A percentile compares a stretch with the other conserved stretches of the same genome.
These are phyloP conservation scores for Drosophila malerkotliana DNA, from an alignment of 1,140 invertebrate species.

Conservation along the genomic window DNA sequence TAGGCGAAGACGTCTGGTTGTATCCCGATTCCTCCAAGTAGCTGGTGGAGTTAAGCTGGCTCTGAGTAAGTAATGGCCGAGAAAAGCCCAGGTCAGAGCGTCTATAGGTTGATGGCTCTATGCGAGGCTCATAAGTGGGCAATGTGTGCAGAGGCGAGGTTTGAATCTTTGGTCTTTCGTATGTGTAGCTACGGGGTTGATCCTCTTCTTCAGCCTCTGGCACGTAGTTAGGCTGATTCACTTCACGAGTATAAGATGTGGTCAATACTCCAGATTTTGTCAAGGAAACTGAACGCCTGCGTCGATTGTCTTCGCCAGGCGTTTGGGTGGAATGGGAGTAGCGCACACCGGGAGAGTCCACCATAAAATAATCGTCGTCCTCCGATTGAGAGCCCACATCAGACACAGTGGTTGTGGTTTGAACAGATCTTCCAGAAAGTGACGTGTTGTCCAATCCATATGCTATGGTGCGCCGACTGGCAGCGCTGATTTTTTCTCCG, in stretches of 20 bases:
- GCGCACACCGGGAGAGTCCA: slow-evolving; percentile 9
- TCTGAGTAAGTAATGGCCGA: slow-evolving; percentile 44
- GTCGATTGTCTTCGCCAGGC: slow-evolving; percentile 10
- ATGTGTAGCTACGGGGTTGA: slow-evolving; percentile 52
- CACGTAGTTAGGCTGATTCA: slow-evolving; percentile 23
- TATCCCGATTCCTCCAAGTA: slow-evolving; percentile 35
- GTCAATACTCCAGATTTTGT: slow-evolving; percentile 70
- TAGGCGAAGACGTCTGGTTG: slow-evolving; percentile 7
- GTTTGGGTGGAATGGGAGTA: slow-evolving; percentile 10
- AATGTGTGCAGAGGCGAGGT: slow-evolving; percentile 8
- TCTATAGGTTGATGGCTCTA: slow-evolving; percentile 31
- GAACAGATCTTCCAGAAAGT: slow-evolving; percentile 24
- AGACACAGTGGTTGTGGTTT: slow-evolving; percentile 66
- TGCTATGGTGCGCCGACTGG: slow-evolving; percentile 51
- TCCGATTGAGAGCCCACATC: slow-evolving; percentile 72
- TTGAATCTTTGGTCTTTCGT: slow-evolving; percentile 43
- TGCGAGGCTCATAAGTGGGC: slow-evolving; percentile 34
- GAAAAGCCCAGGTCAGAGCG: slow-evolving; percentile 25
- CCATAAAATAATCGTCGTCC: slow-evolving; percentile 53
- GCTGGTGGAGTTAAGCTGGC: slow-evolving; percentile 63
- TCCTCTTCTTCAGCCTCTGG: slow-evolving; percentile 9
- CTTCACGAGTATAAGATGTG: slow-evolving; percentile 67
- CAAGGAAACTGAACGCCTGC: slow-evolving; percentile 57
- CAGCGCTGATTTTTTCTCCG: slow-evolving; percentile 28
- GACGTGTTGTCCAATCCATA: slow-evolving; percentile 37